Conservation (phyloP, 2,113 vertebrate species). For the Poecilia latipinna region DNA sequence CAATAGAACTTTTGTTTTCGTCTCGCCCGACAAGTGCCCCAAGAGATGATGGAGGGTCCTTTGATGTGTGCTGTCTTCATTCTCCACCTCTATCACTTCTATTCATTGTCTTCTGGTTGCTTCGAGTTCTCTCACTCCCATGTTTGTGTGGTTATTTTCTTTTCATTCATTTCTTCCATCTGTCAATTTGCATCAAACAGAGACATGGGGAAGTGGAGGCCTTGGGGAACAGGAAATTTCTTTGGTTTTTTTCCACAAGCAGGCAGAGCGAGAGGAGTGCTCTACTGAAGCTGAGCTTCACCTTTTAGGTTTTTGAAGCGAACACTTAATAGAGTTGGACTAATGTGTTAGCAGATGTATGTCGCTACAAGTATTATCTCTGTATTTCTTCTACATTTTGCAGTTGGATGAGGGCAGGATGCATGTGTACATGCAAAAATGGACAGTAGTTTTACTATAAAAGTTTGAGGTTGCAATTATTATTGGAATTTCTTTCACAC, state of each 20-base stretch:
- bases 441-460: constrained; percentile 6
- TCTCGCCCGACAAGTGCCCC: constrained; percentile 57
- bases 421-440: not conserved
- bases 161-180: constrained; percentile 60
- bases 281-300: constrained; percentile 36
- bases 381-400: constrained; percentile 13
- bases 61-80: constrained; percentile 71
- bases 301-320: constrained; percentile 54
- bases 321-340: constrained; percentile 21
- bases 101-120: constrained; percentile 63
- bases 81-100: constrained; percentile 35
- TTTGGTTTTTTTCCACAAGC: constrained; percentile 42
- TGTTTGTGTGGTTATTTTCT: constrained; percentile 67
- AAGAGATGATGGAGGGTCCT: constrained; percentile 68
- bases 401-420: not conserved
- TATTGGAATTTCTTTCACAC: not conserved
- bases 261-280: constrained; percentile 15
- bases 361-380: constrained; percentile 12
- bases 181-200: constrained; percentile 70
- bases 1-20: constrained; percentile 67
- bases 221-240: constrained; percentile 61
- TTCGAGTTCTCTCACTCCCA: constrained; percentile 52
- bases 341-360: constrained; percentile 29
- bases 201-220: constrained; percentile 40
- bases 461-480: constrained; percentile 3